These are phyloP conservation scores for Hydropsyche tenuis DNA, from an alignment of 1,140 invertebrate species.

Conservation along the genomic window DNA sequence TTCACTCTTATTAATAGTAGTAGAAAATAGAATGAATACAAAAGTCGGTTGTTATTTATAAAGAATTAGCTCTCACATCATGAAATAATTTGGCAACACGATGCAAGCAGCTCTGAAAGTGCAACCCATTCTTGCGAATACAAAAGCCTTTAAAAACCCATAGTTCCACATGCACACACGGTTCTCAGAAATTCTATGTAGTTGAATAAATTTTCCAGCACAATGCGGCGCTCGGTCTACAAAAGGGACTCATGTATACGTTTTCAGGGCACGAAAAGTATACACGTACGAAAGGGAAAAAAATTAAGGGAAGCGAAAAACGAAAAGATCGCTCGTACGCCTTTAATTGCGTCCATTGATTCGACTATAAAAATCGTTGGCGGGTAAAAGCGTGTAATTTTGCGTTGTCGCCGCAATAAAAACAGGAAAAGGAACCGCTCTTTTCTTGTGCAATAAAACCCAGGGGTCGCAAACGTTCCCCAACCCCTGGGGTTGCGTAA, in stretches of 20 bases:
- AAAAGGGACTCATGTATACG: too few species aligned
- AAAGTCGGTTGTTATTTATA: too few species aligned
- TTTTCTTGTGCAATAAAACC: slow-evolving; percentile 13
- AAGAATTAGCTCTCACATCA: neutral
- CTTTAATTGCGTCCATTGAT: slow-evolving; percentile 25
- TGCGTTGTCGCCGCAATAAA: slow-evolving; percentile 22
- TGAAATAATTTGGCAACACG: slow-evolving; percentile 1
- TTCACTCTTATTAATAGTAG: too few species aligned
- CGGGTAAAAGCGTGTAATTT: slow-evolving; percentile 22
- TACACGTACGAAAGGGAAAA: neutral
- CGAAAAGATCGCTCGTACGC: neutral
- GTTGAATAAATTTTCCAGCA: too few species aligned
- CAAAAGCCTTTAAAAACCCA: slow-evolving; percentile 14
- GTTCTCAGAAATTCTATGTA: too few species aligned
- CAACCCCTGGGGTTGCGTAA: too few species aligned
- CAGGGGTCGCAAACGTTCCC: neutral
- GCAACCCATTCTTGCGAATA: slow-evolving; percentile 5
- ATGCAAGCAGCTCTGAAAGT: neutral
- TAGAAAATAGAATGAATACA: too few species aligned
- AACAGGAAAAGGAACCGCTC: slow-evolving; percentile 9
- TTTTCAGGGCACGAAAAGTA: neutral
- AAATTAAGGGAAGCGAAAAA: neutral
- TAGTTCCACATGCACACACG: neutral
- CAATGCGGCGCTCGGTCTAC: too few species aligned
- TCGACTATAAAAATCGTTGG: slow-evolving; percentile 18